Base-by-base conservation (phyloP, 2,113 vertebrate species). In the Cryptomyrus ogoouensis region DNA sequence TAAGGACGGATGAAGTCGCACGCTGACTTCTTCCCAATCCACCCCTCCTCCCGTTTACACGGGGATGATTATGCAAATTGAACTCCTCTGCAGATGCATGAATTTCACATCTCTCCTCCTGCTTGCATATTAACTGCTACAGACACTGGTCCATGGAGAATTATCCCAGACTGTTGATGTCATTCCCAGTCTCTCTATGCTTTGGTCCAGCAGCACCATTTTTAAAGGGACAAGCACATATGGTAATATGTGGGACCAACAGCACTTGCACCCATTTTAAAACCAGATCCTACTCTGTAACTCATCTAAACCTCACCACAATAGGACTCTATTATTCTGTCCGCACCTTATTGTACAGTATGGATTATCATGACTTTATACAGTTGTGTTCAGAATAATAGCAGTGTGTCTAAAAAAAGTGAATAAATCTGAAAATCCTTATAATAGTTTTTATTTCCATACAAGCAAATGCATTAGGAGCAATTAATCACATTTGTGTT, bases 131-230 rank as follows among this genome's bases (percentile, higher is more conserved):
- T 90, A 90, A 89, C 88, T 52, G 9, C 44, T 42, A 70, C 89
- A 49, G 90, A 94, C 92, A 92, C 92, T 93, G 92, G 90, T 91
- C 91, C 91, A 92, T 44, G 39, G 91, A 93, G 92, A 94, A 92
- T 89, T 89, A 88, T 74, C 90, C 90, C 90, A 91, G 92, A 92
- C 91, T 91, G 90, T 91, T 91, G 50, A 88, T 89, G 89, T 90
- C 83, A 44, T 58, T 91, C 89, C 87, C 31, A 46, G 46, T 49
- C n/a, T 21, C 44, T 74, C 58, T 15, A 24, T 77, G 70, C 12
- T 35, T 39, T 77, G 35, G 70, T 19, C 70, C 27, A 77, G 31
- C 0, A 13, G 35, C 35, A 39, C 31, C 35, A 39, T 39, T 74
- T 15, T 74, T 13, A 74, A 74, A 74, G n/a, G 31, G 31, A 80